Percentiles rank a stretch among this genome's conserved stretches.
Conservation (phyloP, 2,888 invertebrate species). For the Argyra leucocephala region DNA sequence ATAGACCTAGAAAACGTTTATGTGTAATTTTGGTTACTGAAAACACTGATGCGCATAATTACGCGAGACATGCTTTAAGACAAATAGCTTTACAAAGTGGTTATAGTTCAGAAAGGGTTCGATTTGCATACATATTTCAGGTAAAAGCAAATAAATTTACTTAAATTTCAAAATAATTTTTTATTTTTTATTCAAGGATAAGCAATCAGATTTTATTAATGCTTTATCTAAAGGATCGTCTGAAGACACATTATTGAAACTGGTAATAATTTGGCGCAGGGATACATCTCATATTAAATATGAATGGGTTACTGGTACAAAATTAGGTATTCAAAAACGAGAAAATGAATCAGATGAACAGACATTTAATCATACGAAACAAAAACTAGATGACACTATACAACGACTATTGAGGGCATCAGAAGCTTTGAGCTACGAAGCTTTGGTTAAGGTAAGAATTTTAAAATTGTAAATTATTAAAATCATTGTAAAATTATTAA, state of each 20-base stretch:
- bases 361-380: slow-evolving; percentile 60
- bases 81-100: slow-evolving; percentile 60
- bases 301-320: slow-evolving; percentile 62
- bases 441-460: slow-evolving; percentile 58
- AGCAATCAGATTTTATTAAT: slow-evolving; percentile 71
- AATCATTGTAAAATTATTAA: too few relatives aligned
- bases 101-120: slow-evolving; percentile 58
- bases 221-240: slow-evolving; percentile 46
- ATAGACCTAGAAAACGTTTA: slow-evolving; percentile 61
- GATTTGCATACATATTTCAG: slow-evolving; percentile 81
- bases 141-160: slow-evolving; percentile 43
- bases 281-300: slow-evolving; percentile 80
- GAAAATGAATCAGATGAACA: slow-evolving; percentile 42
- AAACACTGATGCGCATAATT: slow-evolving; percentile 45
- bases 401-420: slow-evolving; percentile 60
- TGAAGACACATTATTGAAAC: slow-evolving; percentile 59
- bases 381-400: slow-evolving; percentile 62
- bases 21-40: slow-evolving; percentile 73
- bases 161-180: neutral
- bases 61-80: slow-evolving; percentile 56
- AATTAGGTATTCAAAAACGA: slow-evolving; percentile 34
- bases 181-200: slow-evolving; percentile 30
- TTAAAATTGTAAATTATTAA: neutral
- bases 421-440: slow-evolving; percentile 68
- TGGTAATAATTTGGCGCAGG: slow-evolving; percentile 83